Evolutionary conservation across 35 echinoderm and acorn worm species (phyloP).

Genomic region (Eucidaris tribuloides): DNA sequence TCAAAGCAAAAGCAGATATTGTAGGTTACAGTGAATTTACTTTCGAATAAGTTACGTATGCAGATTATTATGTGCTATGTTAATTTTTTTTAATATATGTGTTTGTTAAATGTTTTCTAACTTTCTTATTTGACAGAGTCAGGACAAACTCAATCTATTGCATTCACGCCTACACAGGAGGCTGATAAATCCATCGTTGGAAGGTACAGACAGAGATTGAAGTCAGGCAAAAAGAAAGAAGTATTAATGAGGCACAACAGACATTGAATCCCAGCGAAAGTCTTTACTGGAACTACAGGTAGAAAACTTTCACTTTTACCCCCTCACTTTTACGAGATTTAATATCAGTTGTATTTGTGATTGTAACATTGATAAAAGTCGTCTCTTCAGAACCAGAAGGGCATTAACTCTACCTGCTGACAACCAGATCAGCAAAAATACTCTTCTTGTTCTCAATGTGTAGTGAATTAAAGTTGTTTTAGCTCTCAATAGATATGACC

Average conservation of each 20-base stretch:
- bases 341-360: too few species aligned
- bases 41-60: background rate
- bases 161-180: slow-evolving; percentile 90
- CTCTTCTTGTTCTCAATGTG: too few species aligned
- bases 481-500: too few species aligned
- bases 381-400: too few species aligned
- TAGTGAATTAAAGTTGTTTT: too few species aligned
- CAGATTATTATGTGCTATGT: background rate
- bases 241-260: slow-evolving; percentile 63
- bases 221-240: slow-evolving; percentile 85
- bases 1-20: background rate
- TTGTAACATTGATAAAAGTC: too few species aligned
- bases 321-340: too few species aligned
- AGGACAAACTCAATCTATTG: slow-evolving; percentile 61
- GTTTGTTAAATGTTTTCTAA: background rate
- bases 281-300: slow-evolving; percentile 88
- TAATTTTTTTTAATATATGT: background rate
- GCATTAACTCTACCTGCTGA: too few species aligned
- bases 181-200: slow-evolving; percentile 94
- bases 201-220: slow-evolving; percentile 96
- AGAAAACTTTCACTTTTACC: background rate
- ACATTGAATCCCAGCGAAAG: slow-evolving; percentile 97
- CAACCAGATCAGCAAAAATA: too few species aligned
- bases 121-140: slow-evolving; percentile 16
- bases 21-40: background rate